A percentile compares a stretch with the other conserved stretches of the same genome.
Evolutionary conservation across 2,888 invertebrate genomes (phyloP).

Genomic region (Caenorhabditis macrosperma): DNA sequence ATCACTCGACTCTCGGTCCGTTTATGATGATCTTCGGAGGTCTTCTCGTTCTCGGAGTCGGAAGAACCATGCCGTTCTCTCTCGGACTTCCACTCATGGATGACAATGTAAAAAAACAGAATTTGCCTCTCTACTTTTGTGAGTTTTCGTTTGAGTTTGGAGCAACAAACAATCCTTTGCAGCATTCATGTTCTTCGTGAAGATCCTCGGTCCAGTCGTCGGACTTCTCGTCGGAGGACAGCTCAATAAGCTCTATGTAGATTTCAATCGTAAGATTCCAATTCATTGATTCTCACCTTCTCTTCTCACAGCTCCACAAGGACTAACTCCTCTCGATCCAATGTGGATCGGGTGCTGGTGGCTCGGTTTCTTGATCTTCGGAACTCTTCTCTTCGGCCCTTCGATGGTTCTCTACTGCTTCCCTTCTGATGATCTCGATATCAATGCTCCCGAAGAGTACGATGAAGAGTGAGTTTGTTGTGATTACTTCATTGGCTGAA

Average conservation of each 20-base stretch:
- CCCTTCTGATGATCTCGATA: slow-evolving; percentile 71
- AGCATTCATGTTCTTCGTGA: slow-evolving; percentile 80
- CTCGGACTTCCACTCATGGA: slow-evolving; percentile 80
- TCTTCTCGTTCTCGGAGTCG: slow-evolving; percentile 79
- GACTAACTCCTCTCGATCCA: slow-evolving; percentile 80
- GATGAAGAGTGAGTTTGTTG: slow-evolving; percentile 46
- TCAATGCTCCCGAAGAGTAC: slow-evolving; percentile 47
- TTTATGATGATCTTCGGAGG: slow-evolving; percentile 79
- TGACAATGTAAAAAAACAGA: slow-evolving; percentile 79
- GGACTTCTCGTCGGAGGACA: slow-evolving; percentile 78
- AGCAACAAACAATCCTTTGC: slow-evolving; percentile 31
- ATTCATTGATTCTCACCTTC: neutral
- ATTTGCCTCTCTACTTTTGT: slow-evolving; percentile 80
- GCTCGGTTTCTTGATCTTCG: slow-evolving; percentile 80
- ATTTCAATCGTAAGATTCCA: slow-evolving; percentile 71
- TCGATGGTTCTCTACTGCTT: slow-evolving; percentile 80
- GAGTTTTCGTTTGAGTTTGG: neutral
- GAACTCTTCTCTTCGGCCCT: slow-evolving; percentile 66
- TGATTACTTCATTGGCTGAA: neutral
- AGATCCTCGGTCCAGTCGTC: slow-evolving; percentile 79
- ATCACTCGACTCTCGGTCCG: slow-evolving; percentile 74
- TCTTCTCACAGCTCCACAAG: slow-evolving; percentile 74
- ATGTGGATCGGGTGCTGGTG: slow-evolving; percentile 82
- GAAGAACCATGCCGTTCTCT: slow-evolving; percentile 80
- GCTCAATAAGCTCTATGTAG: slow-evolving; percentile 78